phyloP scores from a whole-genome alignment of 2,888 invertebrate species.

The Caenorhabditis sp. region DNA sequence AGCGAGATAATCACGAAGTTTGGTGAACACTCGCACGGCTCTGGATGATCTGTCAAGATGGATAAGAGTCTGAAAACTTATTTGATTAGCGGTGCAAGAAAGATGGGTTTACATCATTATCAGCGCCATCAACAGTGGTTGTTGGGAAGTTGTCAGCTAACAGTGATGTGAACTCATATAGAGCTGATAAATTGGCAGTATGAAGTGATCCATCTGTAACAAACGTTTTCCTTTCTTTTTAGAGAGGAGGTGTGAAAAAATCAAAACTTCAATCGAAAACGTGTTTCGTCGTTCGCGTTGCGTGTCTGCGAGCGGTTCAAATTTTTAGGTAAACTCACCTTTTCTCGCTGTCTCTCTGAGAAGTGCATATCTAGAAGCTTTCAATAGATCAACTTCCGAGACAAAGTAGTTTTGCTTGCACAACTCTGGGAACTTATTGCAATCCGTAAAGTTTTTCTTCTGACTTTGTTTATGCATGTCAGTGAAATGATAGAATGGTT shows the following conservation, averaged over 20 bases:
- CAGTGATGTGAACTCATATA: constrained; percentile 61
- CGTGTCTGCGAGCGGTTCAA: too few species aligned
- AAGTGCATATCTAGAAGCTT: constrained; percentile 61
- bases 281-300: too few species aligned
- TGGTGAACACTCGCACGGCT: constrained; percentile 51
- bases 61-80: constrained; percentile 39
- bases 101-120: background rate
- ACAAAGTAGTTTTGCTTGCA: constrained; percentile 61
- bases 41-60: constrained; percentile 49
- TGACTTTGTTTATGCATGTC: constrained; percentile 50
- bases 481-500: constrained; percentile 40
- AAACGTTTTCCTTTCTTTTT: too few species aligned
- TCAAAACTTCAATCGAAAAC: too few species aligned
- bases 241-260: too few species aligned
- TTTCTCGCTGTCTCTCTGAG: constrained; percentile 51
- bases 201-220: constrained; percentile 50
- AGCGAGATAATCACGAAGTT: constrained; percentile 60
- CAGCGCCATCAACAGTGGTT: constrained; percentile 29
- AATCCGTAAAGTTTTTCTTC: constrained; percentile 35
- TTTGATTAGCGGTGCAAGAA: background rate
- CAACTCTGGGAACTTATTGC: constrained; percentile 56
- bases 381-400: constrained; percentile 69
- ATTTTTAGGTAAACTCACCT: too few species aligned
- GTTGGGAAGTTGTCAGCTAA: constrained; percentile 61
- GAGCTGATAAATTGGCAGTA: constrained; percentile 66